Evolutionary conservation across 2,888 invertebrate genomes (phyloP), one percentile per base, ranked within the genome.

Genomic region (Drosophila tripunctata): DNA sequence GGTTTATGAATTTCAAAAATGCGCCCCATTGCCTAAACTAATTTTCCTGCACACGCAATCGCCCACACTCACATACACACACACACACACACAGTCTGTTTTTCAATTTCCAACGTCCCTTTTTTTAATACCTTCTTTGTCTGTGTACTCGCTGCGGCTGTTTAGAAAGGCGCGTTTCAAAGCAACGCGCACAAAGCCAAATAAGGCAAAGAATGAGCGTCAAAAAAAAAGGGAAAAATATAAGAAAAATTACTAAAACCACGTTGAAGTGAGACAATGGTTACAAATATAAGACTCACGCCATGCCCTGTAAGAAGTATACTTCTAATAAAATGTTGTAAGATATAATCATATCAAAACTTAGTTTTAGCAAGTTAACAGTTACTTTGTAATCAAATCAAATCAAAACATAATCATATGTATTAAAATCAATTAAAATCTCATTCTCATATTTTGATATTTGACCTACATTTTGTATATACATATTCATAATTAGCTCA

Each of bases 1-100:
- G 69, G 78, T 71, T 86, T 87, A 87, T 81, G 87, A 81, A 80
- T 81, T 80, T 87, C 63, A 83, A 83, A 83, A 80, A 86, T 86
- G 60, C 64, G 66, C 65, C 68, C 70, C 70, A 73, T 62, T 75
- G 73, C 77, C 66, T 70, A 50, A 86, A 86, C 87, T 79, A 83
- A 81, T 86, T 86, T 83, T 60, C 66, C 60, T 55, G 51, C 50
- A 52, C 75, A 75, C 76, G 75, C 72, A 75, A 72, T 45, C 52
- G 45, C 47, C 38, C 62, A 58, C 58, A 30, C 52, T 5, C 67
- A 50, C 31, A 31, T 38, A 47, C 30, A 14, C 58, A 17, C 30
- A 15, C 41, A 38, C 50, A 22, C 4, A 4, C 22, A 33, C 21
- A 19, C 19, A n/a, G 52, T 33, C 6, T 31, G 60, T 47, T 66